Evolutionary conservation across 2,797 vertebrate genomes (phyloP).

Genomic region (Naso thynnoides): DNA sequence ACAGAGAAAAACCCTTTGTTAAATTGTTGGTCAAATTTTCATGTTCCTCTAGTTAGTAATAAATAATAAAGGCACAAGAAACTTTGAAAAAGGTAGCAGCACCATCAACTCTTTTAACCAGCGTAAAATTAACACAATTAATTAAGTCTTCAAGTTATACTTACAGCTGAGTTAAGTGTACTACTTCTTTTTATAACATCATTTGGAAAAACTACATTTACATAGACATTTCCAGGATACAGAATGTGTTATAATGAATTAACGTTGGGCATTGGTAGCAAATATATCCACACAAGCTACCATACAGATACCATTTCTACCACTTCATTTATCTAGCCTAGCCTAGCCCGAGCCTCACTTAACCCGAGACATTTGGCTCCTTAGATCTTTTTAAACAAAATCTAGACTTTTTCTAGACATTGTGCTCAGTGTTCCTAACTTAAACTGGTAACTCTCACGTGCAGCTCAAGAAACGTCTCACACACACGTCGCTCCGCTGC

Average conservation of each 20-base stretch:
- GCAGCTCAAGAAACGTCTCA: background rate
- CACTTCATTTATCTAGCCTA: too few relatives aligned
- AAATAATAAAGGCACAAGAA: background rate
- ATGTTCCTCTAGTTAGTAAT: background rate
- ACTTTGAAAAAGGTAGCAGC: background rate
- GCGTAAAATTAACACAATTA: too few relatives aligned
- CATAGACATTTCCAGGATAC: background rate
- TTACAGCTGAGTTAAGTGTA: too few relatives aligned
- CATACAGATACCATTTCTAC: too few relatives aligned
- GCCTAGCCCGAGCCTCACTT: too few relatives aligned
- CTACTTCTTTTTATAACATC: rapidly evolving
- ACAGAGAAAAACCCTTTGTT: background rate
- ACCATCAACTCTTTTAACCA: background rate
- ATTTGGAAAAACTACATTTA: background rate
- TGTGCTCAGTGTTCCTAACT: too few relatives aligned
- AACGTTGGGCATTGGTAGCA: background rate
- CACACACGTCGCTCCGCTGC: too few relatives aligned
- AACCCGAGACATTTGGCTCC: too few relatives aligned
- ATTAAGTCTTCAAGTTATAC: too few relatives aligned
- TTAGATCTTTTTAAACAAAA: too few relatives aligned
- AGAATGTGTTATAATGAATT: background rate
- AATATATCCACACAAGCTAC: background rate
- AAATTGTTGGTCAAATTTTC: background rate
- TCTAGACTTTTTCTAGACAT: too few relatives aligned
- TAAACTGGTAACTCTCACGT: conserved; percentile 25